These are phyloP conservation scores for Karalla daura DNA, from an alignment of 2,797 vertebrate species.

Conservation along the genomic window DNA sequence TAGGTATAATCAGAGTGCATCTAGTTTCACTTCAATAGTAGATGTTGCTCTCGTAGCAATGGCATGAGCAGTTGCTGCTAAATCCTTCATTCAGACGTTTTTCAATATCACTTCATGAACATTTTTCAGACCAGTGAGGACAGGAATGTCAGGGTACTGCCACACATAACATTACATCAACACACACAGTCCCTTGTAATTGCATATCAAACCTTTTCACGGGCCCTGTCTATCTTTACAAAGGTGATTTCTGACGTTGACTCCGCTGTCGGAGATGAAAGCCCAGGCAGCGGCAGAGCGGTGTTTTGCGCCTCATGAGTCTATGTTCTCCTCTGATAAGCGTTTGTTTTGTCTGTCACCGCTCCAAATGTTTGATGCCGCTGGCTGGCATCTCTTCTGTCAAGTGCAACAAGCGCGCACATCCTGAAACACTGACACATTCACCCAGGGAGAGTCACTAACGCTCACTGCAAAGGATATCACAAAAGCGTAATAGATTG, in stretches of 20 bases:
- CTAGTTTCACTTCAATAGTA: too few species aligned
- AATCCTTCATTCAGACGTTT: too few species aligned
- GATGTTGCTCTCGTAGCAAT: too few species aligned
- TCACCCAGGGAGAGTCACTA: slow-evolving; percentile 36
- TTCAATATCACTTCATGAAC: background rate
- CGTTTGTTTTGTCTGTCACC: slow-evolving; percentile 68
- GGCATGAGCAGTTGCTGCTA: too few species aligned
- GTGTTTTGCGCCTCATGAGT: slow-evolving; percentile 52
- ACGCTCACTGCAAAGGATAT: too few species aligned
- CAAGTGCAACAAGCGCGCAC: slow-evolving; percentile 47
- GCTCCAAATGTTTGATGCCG: slow-evolving; percentile 70
- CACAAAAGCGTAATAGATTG: too few species aligned
- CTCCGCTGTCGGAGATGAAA: slow-evolving; percentile 53
- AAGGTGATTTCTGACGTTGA: slow-evolving; percentile 44
- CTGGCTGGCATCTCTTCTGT: slow-evolving; percentile 68
- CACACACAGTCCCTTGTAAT: background rate
- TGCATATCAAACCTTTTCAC: slow-evolving; percentile 28
- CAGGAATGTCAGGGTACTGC: background rate
- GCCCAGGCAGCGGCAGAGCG: slow-evolving; percentile 37
- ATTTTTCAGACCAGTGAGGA: background rate
- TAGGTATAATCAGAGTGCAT: too few species aligned
- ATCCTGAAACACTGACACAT: slow-evolving; percentile 49
- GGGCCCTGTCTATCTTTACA: slow-evolving; percentile 19
- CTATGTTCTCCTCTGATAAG: slow-evolving; percentile 69
- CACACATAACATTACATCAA: slow-evolving; percentile 6